Conservation (phyloP, 2,113 vertebrate genomes). For the Dicentrarchus labrax region DNA sequence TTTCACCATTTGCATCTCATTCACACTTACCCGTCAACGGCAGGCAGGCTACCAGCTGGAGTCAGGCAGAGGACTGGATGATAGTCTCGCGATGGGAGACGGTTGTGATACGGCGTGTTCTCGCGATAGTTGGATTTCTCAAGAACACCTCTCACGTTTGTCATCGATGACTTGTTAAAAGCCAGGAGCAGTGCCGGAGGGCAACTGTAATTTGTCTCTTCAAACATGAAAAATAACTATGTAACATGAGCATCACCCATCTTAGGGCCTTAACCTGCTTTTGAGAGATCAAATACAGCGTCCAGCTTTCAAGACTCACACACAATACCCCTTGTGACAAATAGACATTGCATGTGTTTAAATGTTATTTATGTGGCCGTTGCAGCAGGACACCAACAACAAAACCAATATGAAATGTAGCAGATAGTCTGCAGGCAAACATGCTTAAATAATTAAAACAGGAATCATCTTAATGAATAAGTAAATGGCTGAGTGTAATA, state of each 20-base stretch:
- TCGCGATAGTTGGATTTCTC: slow-evolving; percentile 70
- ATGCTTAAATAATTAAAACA: slow-evolving; percentile 82
- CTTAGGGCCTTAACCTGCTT: neutral
- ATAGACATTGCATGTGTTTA: neutral
- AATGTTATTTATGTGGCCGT: neutral
- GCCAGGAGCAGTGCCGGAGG: slow-evolving; percentile 1
- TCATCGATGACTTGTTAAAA: slow-evolving; percentile 34
- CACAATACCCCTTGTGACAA: neutral
- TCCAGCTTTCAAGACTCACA: neutral
- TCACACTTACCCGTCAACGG: slow-evolving; percentile 82
- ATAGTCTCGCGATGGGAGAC: slow-evolving; percentile 70
- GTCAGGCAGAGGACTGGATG: slow-evolving; percentile 70
- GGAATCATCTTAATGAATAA: slow-evolving; percentile 84
- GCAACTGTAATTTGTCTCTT: neutral
- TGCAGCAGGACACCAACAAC: neutral
- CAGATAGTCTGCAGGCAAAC: slow-evolving; percentile 47
- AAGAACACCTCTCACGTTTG: slow-evolving; percentile 33
- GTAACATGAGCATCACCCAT: neutral
- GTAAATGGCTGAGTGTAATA: slow-evolving; percentile 75
- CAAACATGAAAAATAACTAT: neutral
- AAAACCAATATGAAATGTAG: slow-evolving; percentile 26
- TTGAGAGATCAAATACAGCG: neutral
- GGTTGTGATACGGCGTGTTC: neutral
- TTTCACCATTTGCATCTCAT: slow-evolving; percentile 64
- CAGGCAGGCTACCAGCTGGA: slow-evolving; percentile 78